Conservation (phyloP, 2,113 vertebrate species). For the Amazona guildingii region DNA sequence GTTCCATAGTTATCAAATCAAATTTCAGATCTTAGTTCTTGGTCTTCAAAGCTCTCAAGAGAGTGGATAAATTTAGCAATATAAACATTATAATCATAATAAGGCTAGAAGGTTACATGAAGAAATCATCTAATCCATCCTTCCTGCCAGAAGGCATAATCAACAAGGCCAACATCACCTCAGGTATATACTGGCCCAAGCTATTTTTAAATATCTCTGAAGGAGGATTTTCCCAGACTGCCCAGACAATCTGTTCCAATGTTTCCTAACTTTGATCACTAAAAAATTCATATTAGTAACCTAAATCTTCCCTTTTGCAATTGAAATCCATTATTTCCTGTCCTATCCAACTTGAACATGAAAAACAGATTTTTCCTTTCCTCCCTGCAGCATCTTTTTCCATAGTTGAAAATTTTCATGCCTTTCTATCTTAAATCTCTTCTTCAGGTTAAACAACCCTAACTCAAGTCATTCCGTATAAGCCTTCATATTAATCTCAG, state of each 20-base stretch:
- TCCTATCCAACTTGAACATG: background rate
- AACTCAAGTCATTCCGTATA: background rate
- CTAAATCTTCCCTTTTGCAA: conserved; percentile 15
- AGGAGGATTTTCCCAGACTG: background rate
- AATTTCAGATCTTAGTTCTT: conserved; percentile 30
- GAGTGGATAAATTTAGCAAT: conserved; percentile 29
- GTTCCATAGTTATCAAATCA: conserved; percentile 29
- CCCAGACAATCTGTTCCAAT: background rate
- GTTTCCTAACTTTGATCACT: conserved; percentile 32
- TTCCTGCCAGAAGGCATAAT: conserved; percentile 31
- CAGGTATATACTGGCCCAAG: background rate
- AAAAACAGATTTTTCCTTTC: conserved; percentile 18
- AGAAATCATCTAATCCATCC: conserved; percentile 33
- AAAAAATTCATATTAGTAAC: background rate
- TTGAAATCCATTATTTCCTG: conserved; percentile 13
- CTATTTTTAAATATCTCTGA: conserved; percentile 35
- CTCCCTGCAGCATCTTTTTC: background rate
- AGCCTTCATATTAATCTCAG: background rate
- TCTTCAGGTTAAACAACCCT: background rate
- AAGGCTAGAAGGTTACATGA: background rate
- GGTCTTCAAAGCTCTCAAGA: conserved; percentile 13
- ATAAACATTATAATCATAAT: background rate
- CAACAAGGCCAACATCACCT: conserved; percentile 29
- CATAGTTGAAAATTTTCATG: background rate
- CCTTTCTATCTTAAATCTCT: background rate